Percentiles rank a stretch among this genome's conserved stretches.
phyloP scores from a whole-genome alignment of 2,888 invertebrate species.

The Habrosyne pyritoides region DNA sequence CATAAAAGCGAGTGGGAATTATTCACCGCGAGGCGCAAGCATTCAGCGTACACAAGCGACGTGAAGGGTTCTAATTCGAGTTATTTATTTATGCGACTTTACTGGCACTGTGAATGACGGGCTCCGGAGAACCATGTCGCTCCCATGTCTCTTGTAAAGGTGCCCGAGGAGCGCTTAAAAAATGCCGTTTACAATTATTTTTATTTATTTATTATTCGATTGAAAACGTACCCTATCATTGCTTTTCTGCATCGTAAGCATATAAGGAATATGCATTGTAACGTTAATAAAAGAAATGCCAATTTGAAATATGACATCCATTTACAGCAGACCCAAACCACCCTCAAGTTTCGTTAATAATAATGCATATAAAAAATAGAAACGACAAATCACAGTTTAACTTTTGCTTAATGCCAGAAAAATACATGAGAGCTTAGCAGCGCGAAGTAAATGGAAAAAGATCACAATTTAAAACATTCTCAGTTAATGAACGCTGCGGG shows the following conservation, averaged over 20 bases:
- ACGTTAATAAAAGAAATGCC: neutral
- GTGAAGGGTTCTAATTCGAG: conserved; percentile 64
- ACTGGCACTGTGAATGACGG: conserved; percentile 53
- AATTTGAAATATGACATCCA: neutral
- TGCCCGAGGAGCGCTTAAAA: conserved; percentile 38
- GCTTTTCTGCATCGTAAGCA: neutral
- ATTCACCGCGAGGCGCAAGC: conserved; percentile 48
- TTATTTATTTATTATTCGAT: conserved; percentile 20
- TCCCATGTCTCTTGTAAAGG: conserved; percentile 46
- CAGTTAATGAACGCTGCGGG: conserved; percentile 29
- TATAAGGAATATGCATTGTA: neutral
- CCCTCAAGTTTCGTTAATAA: neutral
- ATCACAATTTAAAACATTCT: conserved; percentile 36
- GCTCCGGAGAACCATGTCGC: conserved; percentile 47
- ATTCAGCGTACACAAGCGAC: conserved; percentile 49
- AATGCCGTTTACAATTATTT: conserved; percentile 48
- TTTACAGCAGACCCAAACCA: neutral
- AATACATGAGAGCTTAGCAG: too few species aligned
- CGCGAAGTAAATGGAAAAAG: conserved; percentile 10
- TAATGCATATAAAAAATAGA: neutral
- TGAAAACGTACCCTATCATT: neutral
- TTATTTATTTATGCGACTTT: conserved; percentile 71
- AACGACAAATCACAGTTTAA: neutral
- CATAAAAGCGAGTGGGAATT: conserved; percentile 50
- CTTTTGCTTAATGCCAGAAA: neutral